Conservation (phyloP, 1,140 invertebrate species). For the Drosophila takahashii region DNA sequence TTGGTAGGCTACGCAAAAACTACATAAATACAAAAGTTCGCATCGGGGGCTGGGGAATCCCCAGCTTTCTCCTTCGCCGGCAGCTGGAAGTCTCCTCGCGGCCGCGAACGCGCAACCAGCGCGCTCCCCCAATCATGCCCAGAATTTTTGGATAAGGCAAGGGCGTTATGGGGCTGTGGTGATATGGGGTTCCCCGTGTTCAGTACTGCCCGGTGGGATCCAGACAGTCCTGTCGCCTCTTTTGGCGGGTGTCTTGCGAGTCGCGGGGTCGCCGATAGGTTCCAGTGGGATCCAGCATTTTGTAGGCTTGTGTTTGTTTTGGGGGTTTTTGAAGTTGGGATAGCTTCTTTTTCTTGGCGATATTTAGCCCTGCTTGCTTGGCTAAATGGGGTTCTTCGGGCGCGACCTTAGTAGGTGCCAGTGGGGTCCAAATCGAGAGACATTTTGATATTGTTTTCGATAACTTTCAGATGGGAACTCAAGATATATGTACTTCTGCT, state of each 20-base stretch:
- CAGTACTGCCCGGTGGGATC: constrained; percentile 83
- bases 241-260: constrained; percentile 67
- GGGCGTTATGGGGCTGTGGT: constrained; percentile 40
- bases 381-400: background rate
- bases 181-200: background rate
- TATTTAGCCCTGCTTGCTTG: background rate
- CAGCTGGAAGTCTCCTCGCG: constrained; percentile 85
- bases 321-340: constrained; percentile 8
- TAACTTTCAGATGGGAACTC: background rate
- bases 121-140: constrained; percentile 76
- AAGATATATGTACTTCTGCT: background rate
- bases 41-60: constrained; percentile 10
- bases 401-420: constrained; percentile 72
- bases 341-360: background rate
- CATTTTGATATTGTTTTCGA: constrained; percentile 58
- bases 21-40: constrained; percentile 70
- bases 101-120: constrained; percentile 81
- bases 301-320: constrained; percentile 21
- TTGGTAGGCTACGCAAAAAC: constrained; percentile 58
- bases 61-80: constrained; percentile 77
- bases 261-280: constrained; percentile 73
- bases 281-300: constrained; percentile 79
- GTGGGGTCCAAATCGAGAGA: constrained; percentile 78
- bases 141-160: constrained; percentile 69
- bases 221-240: constrained; percentile 56